phyloP scores from a whole-genome alignment of 2,888 invertebrate species.

The Dasypolia templi region DNA sequence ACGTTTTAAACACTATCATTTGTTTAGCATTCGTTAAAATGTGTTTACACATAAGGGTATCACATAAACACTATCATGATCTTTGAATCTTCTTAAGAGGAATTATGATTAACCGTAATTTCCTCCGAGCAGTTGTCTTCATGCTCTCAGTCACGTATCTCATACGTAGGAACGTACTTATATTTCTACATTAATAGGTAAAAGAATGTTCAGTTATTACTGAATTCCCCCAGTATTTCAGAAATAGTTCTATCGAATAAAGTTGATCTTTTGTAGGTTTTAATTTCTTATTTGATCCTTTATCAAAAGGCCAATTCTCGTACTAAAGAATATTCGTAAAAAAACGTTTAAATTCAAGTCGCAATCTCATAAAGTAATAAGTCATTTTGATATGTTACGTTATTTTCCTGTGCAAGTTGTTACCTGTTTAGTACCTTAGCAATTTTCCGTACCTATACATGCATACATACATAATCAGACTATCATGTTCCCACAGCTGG shows the following conservation, averaged over 20 bases:
- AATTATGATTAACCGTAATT: slow-evolving; percentile 51
- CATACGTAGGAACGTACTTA: not conserved
- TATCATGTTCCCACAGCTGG: too few relatives aligned
- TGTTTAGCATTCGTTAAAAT: not conserved
- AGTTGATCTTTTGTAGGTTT: not conserved
- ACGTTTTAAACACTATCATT: not conserved
- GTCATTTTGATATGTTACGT: slow-evolving; percentile 2
- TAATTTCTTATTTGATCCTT: not conserved
- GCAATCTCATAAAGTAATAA: not conserved
- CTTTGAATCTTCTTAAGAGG: slow-evolving; percentile 38
- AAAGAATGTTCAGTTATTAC: slow-evolving; percentile 14
- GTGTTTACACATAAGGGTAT: slow-evolving; percentile 18
- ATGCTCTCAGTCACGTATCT: slow-evolving; percentile 71
- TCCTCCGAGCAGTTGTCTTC: slow-evolving; percentile 51
- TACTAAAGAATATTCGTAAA: too few relatives aligned
- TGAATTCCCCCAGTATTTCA: slow-evolving; percentile 20
- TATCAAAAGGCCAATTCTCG: too few relatives aligned
- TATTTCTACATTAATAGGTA: not conserved
- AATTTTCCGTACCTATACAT: slow-evolving; percentile 32
- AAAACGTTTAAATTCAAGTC: too few relatives aligned
- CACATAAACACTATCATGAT: slow-evolving; percentile 25
- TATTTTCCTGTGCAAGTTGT: slow-evolving; percentile 36
- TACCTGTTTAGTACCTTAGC: slow-evolving; percentile 17
- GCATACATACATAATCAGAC: too few relatives aligned
- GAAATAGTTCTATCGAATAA: not conserved